Evolutionary conservation across 2,888 invertebrate species (phyloP).

Genomic region (Xanthostigma xanthostigma): DNA sequence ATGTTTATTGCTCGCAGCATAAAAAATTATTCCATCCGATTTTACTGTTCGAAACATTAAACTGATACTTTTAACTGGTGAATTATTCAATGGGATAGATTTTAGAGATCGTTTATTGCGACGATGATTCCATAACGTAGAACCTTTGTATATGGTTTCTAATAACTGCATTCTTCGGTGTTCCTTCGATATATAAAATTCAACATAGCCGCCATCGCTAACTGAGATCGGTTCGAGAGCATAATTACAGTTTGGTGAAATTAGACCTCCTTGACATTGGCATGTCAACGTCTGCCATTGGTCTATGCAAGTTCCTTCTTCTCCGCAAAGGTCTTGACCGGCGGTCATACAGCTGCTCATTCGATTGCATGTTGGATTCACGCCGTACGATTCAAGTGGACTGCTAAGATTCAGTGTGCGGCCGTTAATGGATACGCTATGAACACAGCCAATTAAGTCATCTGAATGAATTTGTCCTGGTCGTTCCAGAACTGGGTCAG

Average conservation of each 20-base stretch:
- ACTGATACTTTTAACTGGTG: conserved; percentile 57
- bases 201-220: conserved; percentile 60
- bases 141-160: conserved; percentile 61
- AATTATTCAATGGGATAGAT: conserved; percentile 7
- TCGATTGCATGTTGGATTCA: conserved; percentile 63
- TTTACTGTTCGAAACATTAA: conserved; percentile 69
- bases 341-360: conserved; percentile 44
- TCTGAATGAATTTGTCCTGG: conserved; percentile 84
- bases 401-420: conserved; percentile 65
- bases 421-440: conserved; percentile 80
- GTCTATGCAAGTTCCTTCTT: conserved; percentile 61
- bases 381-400: conserved; percentile 55
- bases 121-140: conserved; percentile 46
- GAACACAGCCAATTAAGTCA: conserved; percentile 87
- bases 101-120: conserved; percentile 25
- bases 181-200: conserved; percentile 66
- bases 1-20: conserved; percentile 74
- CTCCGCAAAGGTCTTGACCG: conserved; percentile 41
- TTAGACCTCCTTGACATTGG: conserved; percentile 49
- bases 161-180: conserved; percentile 76
- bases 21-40: conserved; percentile 67
- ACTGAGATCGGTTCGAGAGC: conserved; percentile 70
- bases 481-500: conserved; percentile 75
- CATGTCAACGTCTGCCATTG: conserved; percentile 67
- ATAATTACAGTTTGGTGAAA: conserved; percentile 64